Base-by-base conservation (phyloP, 2,113 vertebrate genomes). In the Haliaeetus leucogaster region DNA sequence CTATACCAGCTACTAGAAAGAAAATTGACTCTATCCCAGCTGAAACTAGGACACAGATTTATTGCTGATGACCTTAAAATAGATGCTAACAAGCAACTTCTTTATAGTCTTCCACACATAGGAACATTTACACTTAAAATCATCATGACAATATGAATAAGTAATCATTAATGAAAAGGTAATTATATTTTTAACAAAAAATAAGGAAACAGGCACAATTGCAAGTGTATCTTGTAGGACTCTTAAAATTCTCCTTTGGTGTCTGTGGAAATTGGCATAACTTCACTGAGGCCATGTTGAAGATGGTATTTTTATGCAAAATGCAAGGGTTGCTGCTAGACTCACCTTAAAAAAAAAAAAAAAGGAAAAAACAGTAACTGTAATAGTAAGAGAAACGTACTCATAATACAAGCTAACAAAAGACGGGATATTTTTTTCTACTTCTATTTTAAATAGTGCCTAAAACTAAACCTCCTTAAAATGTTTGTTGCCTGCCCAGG, bases 341-440 rank as follows among this genome's bases (percentile, higher is more conserved):
- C 7, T 29, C 1, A 21, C 53, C 5, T 40, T n/a, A 18, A 15
- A 11, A 1, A 20, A 34, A 19, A 19, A n/a, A 36, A 11, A 6
- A 15, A 6, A 18, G 13, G 1, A 25, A 82, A 65, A 40, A 55
- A 4, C 7, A 40, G 12, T n/a, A 38, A 77, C 11, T 27, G 15
- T 34, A 89, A 74, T 38, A 48, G 3, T 18, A 77, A 61, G 3
- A 61, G 9, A 81, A 91, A n/a, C 1, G 10, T 34, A 10, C 29
- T 43, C 1, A 36, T 48, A 72, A 61, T 48, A 73, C 86, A 84
- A 78, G 18, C 2, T 19, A 73, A 53, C 1, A 47, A 67, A 56
- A 76, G 2, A 23, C 2, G 1, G 6, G 16, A 27, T 43, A 10
- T 42, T 42, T 63, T 78, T 73, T 86, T 43, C 38, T 63, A 9